Evolutionary conservation across 2,113 vertebrate genomes (phyloP).

Genomic region (Tachycineta bicolor): DNA sequence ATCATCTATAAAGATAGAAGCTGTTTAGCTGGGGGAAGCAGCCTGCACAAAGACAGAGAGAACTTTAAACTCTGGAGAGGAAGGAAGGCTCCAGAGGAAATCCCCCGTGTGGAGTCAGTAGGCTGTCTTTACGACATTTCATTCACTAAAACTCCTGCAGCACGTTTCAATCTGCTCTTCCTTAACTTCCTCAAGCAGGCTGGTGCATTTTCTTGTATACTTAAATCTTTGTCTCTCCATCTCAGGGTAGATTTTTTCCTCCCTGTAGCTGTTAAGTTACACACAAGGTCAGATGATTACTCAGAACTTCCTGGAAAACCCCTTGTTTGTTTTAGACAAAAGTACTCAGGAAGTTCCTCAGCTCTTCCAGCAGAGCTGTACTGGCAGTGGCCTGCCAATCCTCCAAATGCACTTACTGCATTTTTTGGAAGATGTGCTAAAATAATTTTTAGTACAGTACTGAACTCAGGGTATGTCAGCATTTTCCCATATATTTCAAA

Average conservation of each 20-base stretch:
- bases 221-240: not conserved
- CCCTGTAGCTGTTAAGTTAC: constrained; percentile 30
- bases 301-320: constrained; percentile 69
- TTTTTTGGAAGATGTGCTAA: not conserved
- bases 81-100: not conserved
- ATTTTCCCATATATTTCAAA: not conserved
- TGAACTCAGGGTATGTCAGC: not conserved
- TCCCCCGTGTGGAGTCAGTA: not conserved
- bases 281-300: constrained; percentile 48
- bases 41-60: not conserved
- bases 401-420: not conserved
- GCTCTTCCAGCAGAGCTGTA: not conserved
- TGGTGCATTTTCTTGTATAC: not conserved
- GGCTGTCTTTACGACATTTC: not conserved
- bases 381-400: not conserved
- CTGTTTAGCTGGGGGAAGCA: not conserved
- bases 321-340: constrained; percentile 13
- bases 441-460: not conserved
- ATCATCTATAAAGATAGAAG: not conserved
- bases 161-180: not conserved
- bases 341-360: constrained; percentile 41
- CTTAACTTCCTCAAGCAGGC: not conserved
- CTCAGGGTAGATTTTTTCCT: constrained; percentile 2
- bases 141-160: not conserved
- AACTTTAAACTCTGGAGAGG: not conserved